Evolutionary conservation across 2,888 invertebrate genomes (phyloP).

Genomic region (Trachelus stipa): DNA sequence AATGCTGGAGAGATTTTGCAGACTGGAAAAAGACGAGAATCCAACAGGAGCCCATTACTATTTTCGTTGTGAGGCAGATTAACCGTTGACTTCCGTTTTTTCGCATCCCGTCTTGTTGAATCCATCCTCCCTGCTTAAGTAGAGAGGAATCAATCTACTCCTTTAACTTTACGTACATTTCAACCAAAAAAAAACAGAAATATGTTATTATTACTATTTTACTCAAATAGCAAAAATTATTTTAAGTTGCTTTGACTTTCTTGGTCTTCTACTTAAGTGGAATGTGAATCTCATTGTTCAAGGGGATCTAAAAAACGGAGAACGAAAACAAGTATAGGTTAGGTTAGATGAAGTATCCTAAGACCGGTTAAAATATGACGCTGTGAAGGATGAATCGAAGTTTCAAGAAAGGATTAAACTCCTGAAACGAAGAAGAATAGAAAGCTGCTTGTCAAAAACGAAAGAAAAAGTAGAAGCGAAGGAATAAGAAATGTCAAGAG

Average conservation of each 20-base stretch:
- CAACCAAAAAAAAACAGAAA: not conserved
- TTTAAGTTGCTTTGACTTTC: too few species aligned
- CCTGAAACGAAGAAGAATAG: too few species aligned
- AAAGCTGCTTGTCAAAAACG: too few species aligned
- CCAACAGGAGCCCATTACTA: not conserved
- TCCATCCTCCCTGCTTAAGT: not conserved
- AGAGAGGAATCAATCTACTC: not conserved
- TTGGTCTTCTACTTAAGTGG: too few species aligned
- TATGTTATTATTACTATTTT: not conserved
- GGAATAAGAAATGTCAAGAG: not conserved
- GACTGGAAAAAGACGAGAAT: not conserved
- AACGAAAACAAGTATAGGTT: too few species aligned
- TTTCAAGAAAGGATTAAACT: too few species aligned
- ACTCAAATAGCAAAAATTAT: too few species aligned
- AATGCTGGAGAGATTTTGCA: not conserved
- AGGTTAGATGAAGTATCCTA: too few species aligned
- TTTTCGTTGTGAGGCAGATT: not conserved
- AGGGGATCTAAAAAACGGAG: too few species aligned
- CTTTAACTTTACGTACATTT: not conserved
- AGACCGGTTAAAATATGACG: too few species aligned
- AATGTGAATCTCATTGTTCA: too few species aligned
- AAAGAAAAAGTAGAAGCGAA: not conserved
- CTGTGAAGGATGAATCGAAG: too few species aligned
- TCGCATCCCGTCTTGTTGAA: not conserved
- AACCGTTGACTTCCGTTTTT: not conserved